Evolutionary conservation across 1,140 invertebrate genomes (phyloP), one percentile per base, ranked within the genome.

Genomic region (Varroa destructor): DNA sequence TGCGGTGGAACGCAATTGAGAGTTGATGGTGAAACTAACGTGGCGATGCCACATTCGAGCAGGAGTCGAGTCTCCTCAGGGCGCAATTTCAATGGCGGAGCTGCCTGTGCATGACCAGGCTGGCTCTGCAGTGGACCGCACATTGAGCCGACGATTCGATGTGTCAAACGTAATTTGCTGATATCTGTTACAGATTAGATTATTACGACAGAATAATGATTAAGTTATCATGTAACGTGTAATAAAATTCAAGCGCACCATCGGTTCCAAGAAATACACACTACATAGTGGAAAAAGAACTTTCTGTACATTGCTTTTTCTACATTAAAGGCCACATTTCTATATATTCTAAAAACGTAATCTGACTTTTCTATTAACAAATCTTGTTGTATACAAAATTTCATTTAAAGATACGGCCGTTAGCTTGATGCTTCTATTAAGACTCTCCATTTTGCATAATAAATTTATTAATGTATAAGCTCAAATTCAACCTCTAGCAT

Each of bases 11-110:
- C 37, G 1, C 36, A 12, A 43, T 67, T 46, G 12, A 43, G 12
- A 5, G 2, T 36, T 14, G 61, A 67, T 1, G 37, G 40, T 14
- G 61, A 67, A 37, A 67, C 61, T 1, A 67, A 8, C 40, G 40
- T 40, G 36, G 61, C 61, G 40, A 14, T n/a, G 12, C 61, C 61
- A 37, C 10, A 43, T 14, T 14, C 14, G n/a, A 67, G 12, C 12
- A 67, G 61, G 10, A 67, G 61, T 14, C 61, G 61, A 40, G 37
- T 40, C 37, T 67, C 61, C 61, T 67, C 61, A 40, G 61, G 61
- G 10, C 40, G 12, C 12, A 67, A 37, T 67, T 67, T 67, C 37
- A 67, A 37, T 14, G 61, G 61, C 4, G 61, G 61, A 43, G 10
- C 61, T 46, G 46, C 2, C 2, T 67, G 40, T 46, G 36, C 1